These are phyloP conservation scores for Cottoperca gobio DNA, from an alignment of 2,797 vertebrate genomes.

Conservation along the genomic window DNA sequence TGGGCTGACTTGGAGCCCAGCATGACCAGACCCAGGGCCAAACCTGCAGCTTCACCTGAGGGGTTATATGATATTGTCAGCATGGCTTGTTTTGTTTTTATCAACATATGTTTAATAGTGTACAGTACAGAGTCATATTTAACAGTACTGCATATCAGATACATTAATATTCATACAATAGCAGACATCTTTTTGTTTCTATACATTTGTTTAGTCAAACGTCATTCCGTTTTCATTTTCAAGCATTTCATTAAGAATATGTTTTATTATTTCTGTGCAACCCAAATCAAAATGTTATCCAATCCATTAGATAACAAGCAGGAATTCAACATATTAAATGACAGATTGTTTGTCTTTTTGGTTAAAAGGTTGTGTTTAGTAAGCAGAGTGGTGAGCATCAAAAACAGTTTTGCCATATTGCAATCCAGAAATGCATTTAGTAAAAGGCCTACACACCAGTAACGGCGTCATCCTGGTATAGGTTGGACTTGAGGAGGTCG, in stretches of 20 bases:
- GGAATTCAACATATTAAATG: not conserved
- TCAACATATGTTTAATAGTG: not conserved
- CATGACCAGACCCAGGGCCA: slow-evolving; percentile 97
- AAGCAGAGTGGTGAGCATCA: not conserved
- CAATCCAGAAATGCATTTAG: not conserved
- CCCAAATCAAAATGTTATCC: not conserved
- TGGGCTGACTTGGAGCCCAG: slow-evolving; percentile 98
- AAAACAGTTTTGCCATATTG: not conserved
- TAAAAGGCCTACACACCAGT: slow-evolving; percentile 85
- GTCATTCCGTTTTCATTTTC: not conserved
- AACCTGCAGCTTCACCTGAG: slow-evolving; percentile 95
- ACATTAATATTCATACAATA: not conserved
- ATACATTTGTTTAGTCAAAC: not conserved
- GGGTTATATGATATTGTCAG: slow-evolving; percentile 18
- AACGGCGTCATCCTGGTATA: slow-evolving; percentile 99
- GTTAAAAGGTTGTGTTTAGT: not conserved
- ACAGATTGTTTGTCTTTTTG: not conserved
- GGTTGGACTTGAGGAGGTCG: slow-evolving; percentile 98
- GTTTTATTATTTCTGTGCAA: not conserved
- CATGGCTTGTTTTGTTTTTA: not conserved
- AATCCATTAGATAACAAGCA: not conserved
- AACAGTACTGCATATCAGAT: not conserved
- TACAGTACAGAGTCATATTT: not conserved
- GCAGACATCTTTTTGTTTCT: not conserved
- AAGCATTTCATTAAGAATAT: not conserved